Evolutionary conservation across 2,888 invertebrate genomes (phyloP), one percentile per base, ranked within the genome.

Genomic region (Bugulina stolonifera): DNA sequence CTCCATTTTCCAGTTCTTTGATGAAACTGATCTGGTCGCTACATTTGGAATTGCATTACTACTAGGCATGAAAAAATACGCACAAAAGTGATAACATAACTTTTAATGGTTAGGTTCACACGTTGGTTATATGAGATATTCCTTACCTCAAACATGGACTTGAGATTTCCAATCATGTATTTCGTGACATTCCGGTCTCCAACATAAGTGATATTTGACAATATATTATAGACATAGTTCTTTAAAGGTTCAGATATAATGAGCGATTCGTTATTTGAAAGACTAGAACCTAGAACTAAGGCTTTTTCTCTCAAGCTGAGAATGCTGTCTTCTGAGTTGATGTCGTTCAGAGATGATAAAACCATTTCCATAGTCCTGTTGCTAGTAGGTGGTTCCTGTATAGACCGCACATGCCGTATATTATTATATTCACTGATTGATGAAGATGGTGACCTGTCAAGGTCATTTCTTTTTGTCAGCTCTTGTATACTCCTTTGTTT

Each of bases 161-260:
- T 25, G 1, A 64, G 32, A 34, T 64, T 27, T 10, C 2, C 34
- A 14, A 64, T 64, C 64, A 64, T 64, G 14, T 14, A 32, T 3
- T 32, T 14, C 5, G 64, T 64, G 5, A 64, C 10, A 64, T 64
- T 64, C 34, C 14, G 25, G 32, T 64, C 32, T 3, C 32, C 34
- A 3, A 25, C 27, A 27, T 64, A 64, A 18, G 64, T 64, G 34
- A 64, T 64, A 64, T 64, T 64, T 14, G 64, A 64, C 27, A 64
- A 5, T 10, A 64, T 64, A n/a, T 32, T 34, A 32, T 32, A 64
- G 27, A 64, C 64, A 64, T 64, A 64, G 34, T 32, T 64, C 14
- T 22, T 64, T 10, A 64, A 32, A 2, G 64, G 5, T 5, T 27
- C 27, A 32, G 64, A 64, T 64, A 64, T 64, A 2, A 32, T 34